Conservation (phyloP, 2,888 invertebrate genomes). For the Noctuana brunneofusca region DNA sequence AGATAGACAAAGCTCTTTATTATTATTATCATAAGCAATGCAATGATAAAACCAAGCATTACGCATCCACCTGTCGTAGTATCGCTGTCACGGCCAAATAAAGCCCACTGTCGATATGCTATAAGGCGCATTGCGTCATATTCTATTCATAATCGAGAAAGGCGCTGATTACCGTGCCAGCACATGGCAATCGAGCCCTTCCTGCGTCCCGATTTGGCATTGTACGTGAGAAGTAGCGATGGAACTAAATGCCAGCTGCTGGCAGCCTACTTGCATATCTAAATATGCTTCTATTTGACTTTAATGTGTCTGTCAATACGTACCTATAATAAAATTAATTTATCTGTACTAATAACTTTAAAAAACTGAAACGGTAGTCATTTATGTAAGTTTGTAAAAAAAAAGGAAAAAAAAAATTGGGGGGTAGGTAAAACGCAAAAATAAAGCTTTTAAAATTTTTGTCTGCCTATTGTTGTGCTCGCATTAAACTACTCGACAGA, state of each 20-base stretch:
- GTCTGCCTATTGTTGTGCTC: too few relatives aligned
- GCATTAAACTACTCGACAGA: too few relatives aligned
- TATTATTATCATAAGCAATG: neutral
- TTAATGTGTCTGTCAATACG: too few relatives aligned
- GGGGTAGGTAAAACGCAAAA: too few relatives aligned
- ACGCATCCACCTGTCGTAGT: slow-evolving; percentile 13
- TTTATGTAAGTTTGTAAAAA: too few relatives aligned
- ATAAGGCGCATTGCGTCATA: slow-evolving; percentile 66
- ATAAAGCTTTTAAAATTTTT: too few relatives aligned
- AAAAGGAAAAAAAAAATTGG: too few relatives aligned
- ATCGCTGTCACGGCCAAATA: slow-evolving; percentile 45
- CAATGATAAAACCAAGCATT: neutral
- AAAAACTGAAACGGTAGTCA: too few relatives aligned
- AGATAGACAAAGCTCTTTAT: too few relatives aligned
- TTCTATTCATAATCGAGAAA: slow-evolving; percentile 69
- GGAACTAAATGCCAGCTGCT: slow-evolving; percentile 4
- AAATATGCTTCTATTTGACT: neutral
- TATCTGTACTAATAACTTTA: too few relatives aligned
- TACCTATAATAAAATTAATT: too few relatives aligned
- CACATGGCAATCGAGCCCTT: slow-evolving; percentile 65
- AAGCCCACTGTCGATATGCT: slow-evolving; percentile 56
- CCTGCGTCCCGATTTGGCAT: slow-evolving; percentile 71
- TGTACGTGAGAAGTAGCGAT: slow-evolving; percentile 59
- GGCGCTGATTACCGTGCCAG: slow-evolving; percentile 56
- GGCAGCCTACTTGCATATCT: neutral